Conservation (phyloP, 1,140 invertebrate genomes). For the Calosoma granatense region DNA sequence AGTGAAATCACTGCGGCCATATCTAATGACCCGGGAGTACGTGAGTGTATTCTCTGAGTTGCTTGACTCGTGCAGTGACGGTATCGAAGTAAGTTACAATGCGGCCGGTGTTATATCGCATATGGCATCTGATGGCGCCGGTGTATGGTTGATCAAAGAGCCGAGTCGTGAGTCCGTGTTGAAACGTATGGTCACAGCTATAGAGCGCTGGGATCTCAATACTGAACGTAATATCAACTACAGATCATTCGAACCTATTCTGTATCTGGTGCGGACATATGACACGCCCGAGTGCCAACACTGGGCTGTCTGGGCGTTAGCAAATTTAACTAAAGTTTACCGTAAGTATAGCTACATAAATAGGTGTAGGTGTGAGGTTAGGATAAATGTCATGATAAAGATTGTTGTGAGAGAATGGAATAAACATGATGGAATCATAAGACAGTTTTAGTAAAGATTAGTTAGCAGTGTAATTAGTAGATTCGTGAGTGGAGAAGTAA, state of each 20-base stretch:
- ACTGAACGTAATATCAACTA: conserved; percentile 94
- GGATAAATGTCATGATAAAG: no score
- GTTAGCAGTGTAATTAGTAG: no score
- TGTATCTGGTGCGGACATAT: conserved; percentile 66
- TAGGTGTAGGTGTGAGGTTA: no score
- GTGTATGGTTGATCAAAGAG: conserved; percentile 65
- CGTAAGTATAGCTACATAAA: conserved; percentile 68
- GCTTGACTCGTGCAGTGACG: conserved; percentile 76
- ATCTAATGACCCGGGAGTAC: conserved; percentile 77
- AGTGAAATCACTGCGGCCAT: conserved; percentile 68
- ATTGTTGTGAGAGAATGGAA: no score
- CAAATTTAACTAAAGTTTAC: conserved; percentile 88
- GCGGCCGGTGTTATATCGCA: conserved; percentile 92
- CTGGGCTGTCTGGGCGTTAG: conserved; percentile 96
- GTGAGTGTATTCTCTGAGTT: conserved; percentile 78
- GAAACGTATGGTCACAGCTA: conserved; percentile 63
- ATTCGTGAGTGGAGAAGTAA: no score
- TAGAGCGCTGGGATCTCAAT: conserved; percentile 77
- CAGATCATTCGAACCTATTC: conserved; percentile 85
- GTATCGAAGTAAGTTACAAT: conserved; percentile 96
- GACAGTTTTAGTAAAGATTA: no score
- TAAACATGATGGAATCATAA: no score
- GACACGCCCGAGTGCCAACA: conserved; percentile 86
- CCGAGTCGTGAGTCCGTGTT: conserved; percentile 67
- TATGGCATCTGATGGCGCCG: conserved; percentile 83